phyloP scores from a whole-genome alignment of 2,888 invertebrate genomes.

The Argyresthia goedartella region DNA sequence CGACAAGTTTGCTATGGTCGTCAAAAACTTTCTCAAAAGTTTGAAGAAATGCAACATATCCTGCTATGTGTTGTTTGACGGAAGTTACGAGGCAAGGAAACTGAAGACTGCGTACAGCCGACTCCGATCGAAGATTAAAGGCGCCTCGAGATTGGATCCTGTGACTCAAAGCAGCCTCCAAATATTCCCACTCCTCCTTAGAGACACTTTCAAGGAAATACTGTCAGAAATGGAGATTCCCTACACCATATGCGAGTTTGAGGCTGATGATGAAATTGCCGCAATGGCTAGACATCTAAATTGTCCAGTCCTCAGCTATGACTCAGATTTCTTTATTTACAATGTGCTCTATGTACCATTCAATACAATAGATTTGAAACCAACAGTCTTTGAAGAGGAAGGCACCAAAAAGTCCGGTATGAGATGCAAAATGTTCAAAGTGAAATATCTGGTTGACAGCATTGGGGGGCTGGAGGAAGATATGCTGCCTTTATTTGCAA shows the following conservation, averaged over 20 bases:
- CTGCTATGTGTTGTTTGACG: conserved; percentile 84
- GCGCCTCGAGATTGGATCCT: conserved; percentile 69
- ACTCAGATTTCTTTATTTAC: conserved; percentile 95
- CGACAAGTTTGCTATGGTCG: conserved; percentile 77
- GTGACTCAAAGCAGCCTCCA: conserved; percentile 62
- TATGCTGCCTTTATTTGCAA: conserved; percentile 83
- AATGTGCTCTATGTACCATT: conserved; percentile 87
- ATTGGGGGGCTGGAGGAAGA: conserved; percentile 76
- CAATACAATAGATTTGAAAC: conserved; percentile 71
- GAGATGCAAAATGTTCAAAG: conserved; percentile 79
- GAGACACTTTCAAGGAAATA: conserved; percentile 81
- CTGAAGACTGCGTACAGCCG: conserved; percentile 74
- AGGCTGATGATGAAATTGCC: conserved; percentile 92
- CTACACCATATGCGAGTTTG: conserved; percentile 83
- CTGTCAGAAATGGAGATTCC: conserved; percentile 74
- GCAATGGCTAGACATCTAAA: conserved; percentile 80
- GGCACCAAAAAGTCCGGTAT: conserved; percentile 48
- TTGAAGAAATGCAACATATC: conserved; percentile 78
- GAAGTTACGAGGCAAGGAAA: conserved; percentile 81
- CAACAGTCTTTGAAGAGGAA: conserved; percentile 27
- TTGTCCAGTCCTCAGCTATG: conserved; percentile 91
- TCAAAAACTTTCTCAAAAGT: conserved; percentile 77
- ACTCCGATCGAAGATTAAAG: conserved; percentile 70
- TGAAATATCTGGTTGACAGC: conserved; percentile 75
- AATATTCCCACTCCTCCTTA: conserved; percentile 82